Evolutionary conservation across 2,113 vertebrate species (phyloP).

Genomic region (Pelodiscus sinensis): DNA sequence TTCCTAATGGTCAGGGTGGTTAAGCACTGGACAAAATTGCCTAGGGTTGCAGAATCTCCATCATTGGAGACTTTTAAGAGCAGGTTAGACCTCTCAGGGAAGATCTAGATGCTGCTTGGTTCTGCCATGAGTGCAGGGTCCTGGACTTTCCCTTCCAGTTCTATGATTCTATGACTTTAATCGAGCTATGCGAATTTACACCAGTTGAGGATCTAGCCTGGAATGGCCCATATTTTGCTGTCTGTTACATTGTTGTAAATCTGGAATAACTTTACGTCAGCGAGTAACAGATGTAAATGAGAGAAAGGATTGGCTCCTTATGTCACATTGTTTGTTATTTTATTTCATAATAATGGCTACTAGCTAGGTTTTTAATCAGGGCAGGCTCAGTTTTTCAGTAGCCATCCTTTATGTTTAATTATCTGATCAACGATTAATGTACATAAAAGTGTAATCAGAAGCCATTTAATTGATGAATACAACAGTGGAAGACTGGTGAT

Average conservation of each 20-base stretch:
- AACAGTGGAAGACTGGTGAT: background rate
- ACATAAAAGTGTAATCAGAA: conserved; percentile 67
- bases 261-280: conserved; percentile 10
- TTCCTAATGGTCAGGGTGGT: too few species aligned
- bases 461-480: conserved; percentile 64
- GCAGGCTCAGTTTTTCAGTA: conserved; percentile 40
- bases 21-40: too few species aligned
- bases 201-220: background rate
- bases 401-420: conserved; percentile 68
- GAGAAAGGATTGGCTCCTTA: background rate
- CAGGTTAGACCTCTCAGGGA: too few species aligned
- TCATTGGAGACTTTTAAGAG: too few species aligned
- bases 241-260: conserved; percentile 4
- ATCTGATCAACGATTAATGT: conserved; percentile 64
- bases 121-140: too few species aligned
- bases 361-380: conserved; percentile 52
- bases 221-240: conserved; percentile 13
- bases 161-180: background rate
- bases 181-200: conserved; percentile 12
- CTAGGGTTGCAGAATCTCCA: too few species aligned
- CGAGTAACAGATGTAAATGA: background rate
- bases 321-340: conserved; percentile 11
- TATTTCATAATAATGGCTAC: conserved; percentile 30
- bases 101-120: too few species aligned
- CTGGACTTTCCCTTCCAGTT: too few species aligned